These are phyloP conservation scores for Sinocyclocheilus rhinocerous DNA, from an alignment of 2,113 vertebrate genomes.

Conservation along the genomic window DNA sequence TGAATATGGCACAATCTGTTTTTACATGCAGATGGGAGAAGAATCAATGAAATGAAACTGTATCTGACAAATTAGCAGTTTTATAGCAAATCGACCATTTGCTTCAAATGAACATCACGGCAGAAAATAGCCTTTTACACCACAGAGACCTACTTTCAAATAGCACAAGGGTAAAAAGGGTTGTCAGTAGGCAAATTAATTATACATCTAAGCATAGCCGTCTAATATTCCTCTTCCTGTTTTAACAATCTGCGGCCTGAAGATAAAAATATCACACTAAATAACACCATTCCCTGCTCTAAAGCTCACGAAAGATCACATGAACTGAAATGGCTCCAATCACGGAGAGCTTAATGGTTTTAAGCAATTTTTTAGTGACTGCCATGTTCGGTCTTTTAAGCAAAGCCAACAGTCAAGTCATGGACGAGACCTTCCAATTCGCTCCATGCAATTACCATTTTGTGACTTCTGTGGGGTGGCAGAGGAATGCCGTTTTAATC, in stretches of 20 bases:
- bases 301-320: constrained; percentile 2
- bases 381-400: constrained; percentile 19
- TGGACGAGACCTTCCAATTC: constrained; percentile 10
- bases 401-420: constrained; percentile 37
- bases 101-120: constrained; percentile 27
- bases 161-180: constrained; percentile 20
- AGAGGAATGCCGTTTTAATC: constrained; percentile 36
- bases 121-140: constrained; percentile 38
- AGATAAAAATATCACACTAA: constrained; percentile 34
- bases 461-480: constrained; percentile 24
- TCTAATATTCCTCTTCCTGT: constrained; percentile 32
- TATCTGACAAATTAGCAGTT: constrained; percentile 41
- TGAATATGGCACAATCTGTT: constrained; percentile 32
- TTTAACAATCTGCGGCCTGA: constrained; percentile 20
- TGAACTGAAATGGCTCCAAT: constrained; percentile 38
- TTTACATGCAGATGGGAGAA: constrained; percentile 24
- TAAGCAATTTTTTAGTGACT: constrained; percentile 24
- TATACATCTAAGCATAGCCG: background rate
- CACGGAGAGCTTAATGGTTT: constrained; percentile 30
- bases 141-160: constrained; percentile 9
- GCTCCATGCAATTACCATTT: constrained; percentile 17
- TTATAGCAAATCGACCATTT: constrained; percentile 38
- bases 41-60: constrained; percentile 39
- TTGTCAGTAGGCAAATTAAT: background rate
- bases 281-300: constrained; percentile 20